Conservation (phyloP, 2,797 vertebrate species). For the Strix occidentalis region DNA sequence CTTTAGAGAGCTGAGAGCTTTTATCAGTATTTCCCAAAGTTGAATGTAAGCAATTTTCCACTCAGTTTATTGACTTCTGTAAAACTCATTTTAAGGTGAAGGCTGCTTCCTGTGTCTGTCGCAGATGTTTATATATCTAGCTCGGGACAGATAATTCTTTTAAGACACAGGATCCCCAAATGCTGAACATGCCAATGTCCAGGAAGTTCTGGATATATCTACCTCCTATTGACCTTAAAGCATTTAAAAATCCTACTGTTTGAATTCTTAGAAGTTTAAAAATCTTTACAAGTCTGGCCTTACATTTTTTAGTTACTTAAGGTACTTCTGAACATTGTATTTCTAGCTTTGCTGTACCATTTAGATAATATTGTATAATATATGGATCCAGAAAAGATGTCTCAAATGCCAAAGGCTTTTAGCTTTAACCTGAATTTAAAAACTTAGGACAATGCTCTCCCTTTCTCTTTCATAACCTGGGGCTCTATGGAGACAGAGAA, state of each 20-base stretch:
- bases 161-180: neutral
- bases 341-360: neutral
- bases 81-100: neutral
- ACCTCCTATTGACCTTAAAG: neutral
- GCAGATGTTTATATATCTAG: neutral
- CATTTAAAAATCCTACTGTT: neutral
- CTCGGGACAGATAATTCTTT: neutral
- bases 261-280: neutral
- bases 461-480: slow-evolving; percentile 4
- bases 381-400: neutral
- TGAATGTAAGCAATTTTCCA: neutral
- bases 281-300: neutral
- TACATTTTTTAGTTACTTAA: neutral
- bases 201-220: neutral
- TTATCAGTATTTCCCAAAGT: neutral
- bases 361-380: neutral
- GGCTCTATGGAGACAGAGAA: neutral
- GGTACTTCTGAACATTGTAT: neutral
- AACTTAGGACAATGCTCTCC: neutral
- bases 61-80: neutral
- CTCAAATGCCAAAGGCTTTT: neutral
- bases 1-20: neutral
- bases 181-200: neutral
- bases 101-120: neutral
- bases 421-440: neutral